These are phyloP conservation scores for Tribolium freemani DNA, from an alignment of 2,888 invertebrate genomes.

Conservation along the genomic window DNA sequence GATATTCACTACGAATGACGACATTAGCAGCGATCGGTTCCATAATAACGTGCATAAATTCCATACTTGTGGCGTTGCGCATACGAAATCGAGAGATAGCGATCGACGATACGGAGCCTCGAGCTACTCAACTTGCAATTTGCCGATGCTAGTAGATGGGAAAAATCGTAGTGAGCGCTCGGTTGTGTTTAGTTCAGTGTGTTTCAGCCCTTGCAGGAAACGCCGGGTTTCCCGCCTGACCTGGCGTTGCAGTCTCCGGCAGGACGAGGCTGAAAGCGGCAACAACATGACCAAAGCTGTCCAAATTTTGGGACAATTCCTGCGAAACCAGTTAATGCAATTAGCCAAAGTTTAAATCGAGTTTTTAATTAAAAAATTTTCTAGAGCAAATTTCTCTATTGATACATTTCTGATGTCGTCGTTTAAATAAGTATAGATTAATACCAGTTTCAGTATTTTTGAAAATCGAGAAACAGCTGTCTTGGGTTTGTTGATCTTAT, in stretches of 20 bases:
- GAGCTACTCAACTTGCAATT: constrained; percentile 55
- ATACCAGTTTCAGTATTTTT: too few relatives aligned
- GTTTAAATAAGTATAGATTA: too few relatives aligned
- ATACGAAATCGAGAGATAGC: constrained; percentile 60
- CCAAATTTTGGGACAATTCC: too few relatives aligned
- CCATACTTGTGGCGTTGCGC: constrained; percentile 55
- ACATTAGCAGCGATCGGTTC: constrained; percentile 57
- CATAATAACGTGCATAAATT: constrained; percentile 59
- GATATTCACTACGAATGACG: constrained; percentile 57
- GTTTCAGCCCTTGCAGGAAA: constrained; percentile 52
- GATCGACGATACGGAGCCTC: constrained; percentile 54
- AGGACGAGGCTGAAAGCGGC: constrained; percentile 37
- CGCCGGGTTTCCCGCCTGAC: constrained; percentile 50
- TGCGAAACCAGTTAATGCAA: too few relatives aligned
- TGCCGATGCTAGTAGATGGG: constrained; percentile 53
- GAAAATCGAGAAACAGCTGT: too few relatives aligned
- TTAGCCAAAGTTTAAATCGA: too few relatives aligned
- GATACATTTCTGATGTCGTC: too few relatives aligned
- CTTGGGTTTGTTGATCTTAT: too few relatives aligned
- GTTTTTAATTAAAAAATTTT: too few relatives aligned
- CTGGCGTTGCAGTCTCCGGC: constrained; percentile 46
- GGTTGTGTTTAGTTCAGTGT: constrained; percentile 51
- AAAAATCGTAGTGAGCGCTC: constrained; percentile 52
- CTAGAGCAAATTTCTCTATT: too few relatives aligned
- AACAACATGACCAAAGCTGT: neutral